These are phyloP conservation scores for Calameuta pallipes DNA, from an alignment of 2,888 invertebrate species.

Conservation along the genomic window DNA sequence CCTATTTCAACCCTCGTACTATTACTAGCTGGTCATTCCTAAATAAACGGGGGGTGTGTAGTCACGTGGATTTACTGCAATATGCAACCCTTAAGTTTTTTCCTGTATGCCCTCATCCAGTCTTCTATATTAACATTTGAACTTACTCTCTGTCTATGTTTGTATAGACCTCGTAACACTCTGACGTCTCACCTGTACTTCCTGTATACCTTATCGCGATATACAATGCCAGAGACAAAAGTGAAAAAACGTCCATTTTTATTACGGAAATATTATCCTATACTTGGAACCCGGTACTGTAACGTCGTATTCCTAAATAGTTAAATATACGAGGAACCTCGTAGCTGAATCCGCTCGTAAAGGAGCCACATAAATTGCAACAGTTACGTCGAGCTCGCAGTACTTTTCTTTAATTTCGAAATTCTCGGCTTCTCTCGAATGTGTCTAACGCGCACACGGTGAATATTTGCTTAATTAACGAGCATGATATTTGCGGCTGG, in stretches of 20 bases:
- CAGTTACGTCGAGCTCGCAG: neutral
- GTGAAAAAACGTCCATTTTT: neutral
- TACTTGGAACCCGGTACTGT: neutral
- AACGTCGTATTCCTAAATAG: neutral
- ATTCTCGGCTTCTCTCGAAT: neutral
- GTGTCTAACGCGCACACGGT: neutral
- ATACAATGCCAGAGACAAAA: neutral
- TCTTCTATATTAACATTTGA: constrained; percentile 9
- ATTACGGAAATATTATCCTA: neutral
- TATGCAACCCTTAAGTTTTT: constrained; percentile 35
- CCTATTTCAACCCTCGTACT: constrained; percentile 1
- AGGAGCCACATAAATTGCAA: neutral
- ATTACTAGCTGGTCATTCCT: constrained; percentile 4
- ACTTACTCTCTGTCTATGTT: neutral
- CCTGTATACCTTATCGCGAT: neutral
- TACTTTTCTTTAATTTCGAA: neutral
- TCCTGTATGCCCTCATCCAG: constrained; percentile 10
- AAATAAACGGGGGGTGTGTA: constrained; percentile 19
- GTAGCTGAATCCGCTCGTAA: neutral
- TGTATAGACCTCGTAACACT: neutral
- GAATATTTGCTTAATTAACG: neutral
- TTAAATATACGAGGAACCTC: neutral
- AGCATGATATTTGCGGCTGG: neutral
- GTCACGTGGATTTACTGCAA: constrained; percentile 42
- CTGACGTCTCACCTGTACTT: neutral